Evolutionary conservation across 2,888 invertebrate genomes (phyloP), one percentile per base, ranked within the genome.

Genomic region (Cistogaster globosa): DNA sequence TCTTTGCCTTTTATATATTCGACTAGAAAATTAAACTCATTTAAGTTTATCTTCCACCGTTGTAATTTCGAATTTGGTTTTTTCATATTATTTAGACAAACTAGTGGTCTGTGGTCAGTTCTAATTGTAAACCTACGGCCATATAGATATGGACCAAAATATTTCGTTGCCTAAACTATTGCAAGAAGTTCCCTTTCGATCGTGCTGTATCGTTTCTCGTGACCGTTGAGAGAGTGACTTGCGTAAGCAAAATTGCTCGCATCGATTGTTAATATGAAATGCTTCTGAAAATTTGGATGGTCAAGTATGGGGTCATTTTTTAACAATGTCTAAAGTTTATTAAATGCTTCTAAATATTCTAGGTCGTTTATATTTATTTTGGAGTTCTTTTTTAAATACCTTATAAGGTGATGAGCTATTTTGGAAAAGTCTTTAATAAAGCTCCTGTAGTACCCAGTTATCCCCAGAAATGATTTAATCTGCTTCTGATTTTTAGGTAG

Each of bases 21-120:
- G 32, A 32, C 32, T 20, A 38, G 36, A 18, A 80, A 74, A 38
- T 76, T 58, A 42, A 68, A 84, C 58, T 84, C 79, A n/a, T 63
- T 74, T 60, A 76, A 55, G 18, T 48, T 68, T 18, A 76, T 80
- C 58, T 79, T 62, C 72, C 72, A 84, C 7, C 84, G 45, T 60
- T 72, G 76, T 6, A 84, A 18, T 36, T 72, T 83, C 4, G 72
- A 48, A 26, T 69, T 82, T 11, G 60, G 48, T 0, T 80, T 67
- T 58, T 67, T 72, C 18, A 60, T 6, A 22, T 78, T 72, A 68
- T 55, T 72, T 51, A 69, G 42, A 62, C 62, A 60, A n/a, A 36
- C 36, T 36, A 60, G 36, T 60, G 32, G 36, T 18, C 58, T 60
- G 18, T 53, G 62, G 18, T 42, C 63, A 16, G 20, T 63, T 45